A percentile compares a stretch with the other conserved stretches of the same genome.
Conservation (phyloP, 2,888 invertebrate genomes). For the Auanema freiburgensis region DNA sequence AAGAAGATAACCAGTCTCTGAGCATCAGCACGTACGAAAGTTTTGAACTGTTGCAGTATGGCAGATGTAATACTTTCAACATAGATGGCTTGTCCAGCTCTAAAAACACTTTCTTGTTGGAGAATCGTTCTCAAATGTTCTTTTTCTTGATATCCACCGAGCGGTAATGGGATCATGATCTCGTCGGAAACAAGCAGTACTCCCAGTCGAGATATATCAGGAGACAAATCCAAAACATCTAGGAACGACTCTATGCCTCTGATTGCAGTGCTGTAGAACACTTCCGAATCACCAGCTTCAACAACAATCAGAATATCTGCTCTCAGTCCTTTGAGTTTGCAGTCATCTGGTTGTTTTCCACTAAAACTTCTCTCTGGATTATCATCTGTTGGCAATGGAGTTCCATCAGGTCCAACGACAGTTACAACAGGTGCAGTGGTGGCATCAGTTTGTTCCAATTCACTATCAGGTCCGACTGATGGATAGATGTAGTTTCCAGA, state of each 20-base stretch:
- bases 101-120: neutral
- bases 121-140: constrained; percentile 36
- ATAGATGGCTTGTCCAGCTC: constrained; percentile 8
- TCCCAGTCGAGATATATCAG: constrained; percentile 43
- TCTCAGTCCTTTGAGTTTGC: constrained; percentile 16
- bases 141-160: constrained; percentile 57
- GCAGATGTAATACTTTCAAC: constrained; percentile 34
- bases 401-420: constrained; percentile 21
- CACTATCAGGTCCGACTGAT: too few species aligned
- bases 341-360: constrained; percentile 13
- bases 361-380: constrained; percentile 4
- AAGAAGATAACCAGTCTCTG: too few species aligned
- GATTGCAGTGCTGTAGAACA: constrained; percentile 16
- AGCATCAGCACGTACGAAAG: constrained; percentile 41
- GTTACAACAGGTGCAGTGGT: too few species aligned
- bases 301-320: constrained; percentile 29
- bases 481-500: too few species aligned
- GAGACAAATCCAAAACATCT: constrained; percentile 42
- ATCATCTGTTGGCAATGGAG: constrained; percentile 39
- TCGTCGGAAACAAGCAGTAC: constrained; percentile 44
- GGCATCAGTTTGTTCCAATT: too few species aligned
- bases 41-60: constrained; percentile 44
- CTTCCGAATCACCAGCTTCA: constrained; percentile 9
- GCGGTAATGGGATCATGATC: constrained; percentile 45
- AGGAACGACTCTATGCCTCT: constrained; percentile 25